These are phyloP conservation scores for Bolinopsis microptera DNA, from an alignment of 37 sponge, comb jelly and placozoan species.

Conservation along the genomic window DNA sequence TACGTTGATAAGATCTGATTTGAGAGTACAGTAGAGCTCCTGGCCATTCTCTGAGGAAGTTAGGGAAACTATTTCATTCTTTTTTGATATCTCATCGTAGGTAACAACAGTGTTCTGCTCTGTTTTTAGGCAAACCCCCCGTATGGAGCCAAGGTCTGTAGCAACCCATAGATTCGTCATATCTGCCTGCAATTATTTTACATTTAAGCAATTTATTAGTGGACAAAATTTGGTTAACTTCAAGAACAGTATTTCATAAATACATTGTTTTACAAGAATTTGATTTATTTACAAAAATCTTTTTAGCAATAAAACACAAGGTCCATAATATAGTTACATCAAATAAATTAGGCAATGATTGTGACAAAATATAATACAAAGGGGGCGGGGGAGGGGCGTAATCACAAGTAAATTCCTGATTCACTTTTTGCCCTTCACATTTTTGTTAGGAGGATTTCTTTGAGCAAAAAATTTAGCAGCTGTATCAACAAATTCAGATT, in stretches of 20 bases:
- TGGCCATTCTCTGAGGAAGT: background rate
- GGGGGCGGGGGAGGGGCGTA: no score
- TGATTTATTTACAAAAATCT: no score
- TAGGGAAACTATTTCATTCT: constrained; percentile 38
- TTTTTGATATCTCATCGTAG: constrained; percentile 43
- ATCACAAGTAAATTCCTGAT: no score
- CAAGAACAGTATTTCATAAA: background rate
- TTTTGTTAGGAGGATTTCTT: background rate
- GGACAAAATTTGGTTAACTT: background rate
- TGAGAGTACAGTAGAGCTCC: constrained; percentile 33
- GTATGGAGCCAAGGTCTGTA: constrained; percentile 10
- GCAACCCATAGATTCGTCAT: constrained; percentile 36
- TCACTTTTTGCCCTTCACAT: background rate
- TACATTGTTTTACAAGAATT: no score
- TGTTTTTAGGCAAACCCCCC: constrained; percentile 23
- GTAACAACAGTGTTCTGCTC: constrained; percentile 56
- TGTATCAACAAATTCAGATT: background rate
- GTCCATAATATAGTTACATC: no score
- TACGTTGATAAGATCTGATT: constrained; percentile 16
- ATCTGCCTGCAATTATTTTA: background rate
- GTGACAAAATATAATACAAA: no score
- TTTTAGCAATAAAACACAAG: no score
- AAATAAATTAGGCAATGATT: no score
- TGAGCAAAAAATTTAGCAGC: background rate
- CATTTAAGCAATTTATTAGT: no score